Evolutionary conservation across 1,140 invertebrate genomes (phyloP).

Genomic region (Helicoverpa zea): DNA sequence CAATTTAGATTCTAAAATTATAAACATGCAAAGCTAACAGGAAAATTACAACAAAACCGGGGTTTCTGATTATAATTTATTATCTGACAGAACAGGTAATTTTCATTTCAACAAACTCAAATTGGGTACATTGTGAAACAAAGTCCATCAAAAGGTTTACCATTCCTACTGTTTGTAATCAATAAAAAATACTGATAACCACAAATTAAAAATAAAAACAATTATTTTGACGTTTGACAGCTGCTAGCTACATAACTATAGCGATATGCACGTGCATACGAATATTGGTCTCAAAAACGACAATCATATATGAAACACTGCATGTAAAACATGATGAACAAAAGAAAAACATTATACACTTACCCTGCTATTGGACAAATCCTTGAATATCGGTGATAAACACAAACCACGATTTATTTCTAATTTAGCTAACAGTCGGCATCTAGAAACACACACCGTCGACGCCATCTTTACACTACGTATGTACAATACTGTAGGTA

Average conservation of each 20-base stretch:
- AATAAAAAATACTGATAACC: conserved; percentile 39
- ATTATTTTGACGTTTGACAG: conserved; percentile 78
- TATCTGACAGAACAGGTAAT: background rate
- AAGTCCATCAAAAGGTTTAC: background rate
- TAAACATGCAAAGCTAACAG: background rate
- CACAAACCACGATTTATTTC: conserved; percentile 87
- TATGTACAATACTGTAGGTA: conserved; percentile 62
- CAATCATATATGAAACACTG: conserved; percentile 71
- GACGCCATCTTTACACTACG: conserved; percentile 87
- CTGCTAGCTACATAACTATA: conserved; percentile 71
- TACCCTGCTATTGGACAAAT: conserved; percentile 84
- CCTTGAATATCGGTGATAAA: conserved; percentile 84
- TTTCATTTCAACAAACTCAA: background rate
- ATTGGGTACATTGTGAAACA: background rate
- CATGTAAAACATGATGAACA: conserved; percentile 55
- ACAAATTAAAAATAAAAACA: conserved; percentile 61
- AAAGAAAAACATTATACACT: conserved; percentile 65
- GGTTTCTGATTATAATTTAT: background rate
- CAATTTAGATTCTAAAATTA: background rate
- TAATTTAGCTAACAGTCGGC: conserved; percentile 86
- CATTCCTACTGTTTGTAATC: conserved; percentile 1
- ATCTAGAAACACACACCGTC: conserved; percentile 85
- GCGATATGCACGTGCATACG: conserved; percentile 54
- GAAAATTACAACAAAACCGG: background rate
- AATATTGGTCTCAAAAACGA: conserved; percentile 60